Evolutionary conservation across 2,888 invertebrate species (phyloP).

Genomic region (Hyles lineata): DNA sequence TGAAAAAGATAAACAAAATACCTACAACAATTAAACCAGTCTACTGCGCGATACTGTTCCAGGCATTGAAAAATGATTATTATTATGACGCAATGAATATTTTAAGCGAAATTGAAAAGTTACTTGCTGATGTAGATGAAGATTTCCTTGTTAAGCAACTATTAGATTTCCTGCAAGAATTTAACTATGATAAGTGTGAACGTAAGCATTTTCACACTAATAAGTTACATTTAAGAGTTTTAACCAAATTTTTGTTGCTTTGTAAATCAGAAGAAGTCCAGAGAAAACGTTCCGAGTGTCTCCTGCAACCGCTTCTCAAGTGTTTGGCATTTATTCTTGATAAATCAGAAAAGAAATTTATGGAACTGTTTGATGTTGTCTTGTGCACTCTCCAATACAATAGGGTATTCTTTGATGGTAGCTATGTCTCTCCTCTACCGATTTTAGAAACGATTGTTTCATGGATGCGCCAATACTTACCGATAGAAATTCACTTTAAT

Average conservation of each 20-base stretch:
- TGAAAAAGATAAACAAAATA: conserved; percentile 2
- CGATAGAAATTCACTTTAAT: conserved; percentile 22
- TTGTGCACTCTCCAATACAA: conserved; percentile 1
- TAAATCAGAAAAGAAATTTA: not conserved
- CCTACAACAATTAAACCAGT: conserved; percentile 14
- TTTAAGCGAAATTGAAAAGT: conserved; percentile 8
- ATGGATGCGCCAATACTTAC: conserved; percentile 28
- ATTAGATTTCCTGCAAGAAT: not conserved
- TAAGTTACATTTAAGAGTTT: conserved; percentile 14
- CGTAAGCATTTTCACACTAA: not conserved
- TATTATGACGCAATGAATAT: not conserved
- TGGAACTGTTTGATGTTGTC: not conserved
- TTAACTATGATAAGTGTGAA: not conserved
- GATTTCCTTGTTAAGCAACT: not conserved
- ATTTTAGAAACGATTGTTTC: conserved; percentile 9
- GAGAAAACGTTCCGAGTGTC: conserved; percentile 2
- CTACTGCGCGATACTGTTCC: not conserved
- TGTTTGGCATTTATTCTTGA: not conserved
- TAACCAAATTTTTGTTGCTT: conserved; percentile 23
- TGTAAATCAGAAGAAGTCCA: conserved; percentile 22
- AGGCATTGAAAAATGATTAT: not conserved
- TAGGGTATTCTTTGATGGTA: conserved; percentile 10
- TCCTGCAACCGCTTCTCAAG: conserved; percentile 6
- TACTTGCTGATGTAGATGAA: not conserved
- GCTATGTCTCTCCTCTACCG: conserved; percentile 6